Conservation (phyloP, 92 coral and sea anemone species). For the Parazoanthus darwini region DNA sequence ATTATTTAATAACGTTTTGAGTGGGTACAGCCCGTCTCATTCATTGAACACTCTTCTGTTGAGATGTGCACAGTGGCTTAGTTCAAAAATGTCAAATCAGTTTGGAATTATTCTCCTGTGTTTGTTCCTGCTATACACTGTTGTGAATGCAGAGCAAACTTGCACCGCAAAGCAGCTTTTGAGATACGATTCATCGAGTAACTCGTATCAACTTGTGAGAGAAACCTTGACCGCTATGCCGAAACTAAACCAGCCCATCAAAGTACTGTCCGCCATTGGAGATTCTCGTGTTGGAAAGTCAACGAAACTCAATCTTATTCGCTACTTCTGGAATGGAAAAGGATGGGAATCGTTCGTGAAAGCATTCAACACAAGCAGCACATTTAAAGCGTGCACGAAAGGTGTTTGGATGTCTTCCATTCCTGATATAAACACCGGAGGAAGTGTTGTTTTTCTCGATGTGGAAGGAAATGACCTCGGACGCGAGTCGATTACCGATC, state of each 20-base stretch:
- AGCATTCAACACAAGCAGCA: slow-evolving; percentile 64
- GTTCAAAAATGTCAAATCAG: not conserved
- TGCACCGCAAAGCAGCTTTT: slow-evolving; percentile 37
- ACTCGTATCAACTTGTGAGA: slow-evolving; percentile 28
- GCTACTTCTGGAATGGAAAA: slow-evolving; percentile 46
- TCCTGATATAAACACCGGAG: slow-evolving; percentile 42
- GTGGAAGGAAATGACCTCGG: slow-evolving; percentile 69
- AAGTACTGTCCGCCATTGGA: slow-evolving; percentile 61
- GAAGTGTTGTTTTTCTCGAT: slow-evolving; percentile 49
- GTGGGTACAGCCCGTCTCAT: no score
- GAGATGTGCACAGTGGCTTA: no score
- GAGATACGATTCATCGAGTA: slow-evolving; percentile 15
- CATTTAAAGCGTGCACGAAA: slow-evolving; percentile 51
- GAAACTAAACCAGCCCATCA: slow-evolving; percentile 42
- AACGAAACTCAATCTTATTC: slow-evolving; percentile 64
- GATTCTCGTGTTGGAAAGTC: slow-evolving; percentile 82
- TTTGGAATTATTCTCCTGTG: not conserved
- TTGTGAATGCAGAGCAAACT: not conserved
- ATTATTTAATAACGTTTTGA: no score
- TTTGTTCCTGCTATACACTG: not conserved
- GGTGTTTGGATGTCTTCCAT: slow-evolving; percentile 64
- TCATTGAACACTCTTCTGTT: no score
- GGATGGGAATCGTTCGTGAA: slow-evolving; percentile 33
- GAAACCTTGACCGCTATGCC: slow-evolving; percentile 35
- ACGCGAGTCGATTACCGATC: slow-evolving; percentile 45